These are phyloP conservation scores for Hipposideros armiger DNA, from an alignment of 2,113 vertebrate species.

Conservation along the genomic window DNA sequence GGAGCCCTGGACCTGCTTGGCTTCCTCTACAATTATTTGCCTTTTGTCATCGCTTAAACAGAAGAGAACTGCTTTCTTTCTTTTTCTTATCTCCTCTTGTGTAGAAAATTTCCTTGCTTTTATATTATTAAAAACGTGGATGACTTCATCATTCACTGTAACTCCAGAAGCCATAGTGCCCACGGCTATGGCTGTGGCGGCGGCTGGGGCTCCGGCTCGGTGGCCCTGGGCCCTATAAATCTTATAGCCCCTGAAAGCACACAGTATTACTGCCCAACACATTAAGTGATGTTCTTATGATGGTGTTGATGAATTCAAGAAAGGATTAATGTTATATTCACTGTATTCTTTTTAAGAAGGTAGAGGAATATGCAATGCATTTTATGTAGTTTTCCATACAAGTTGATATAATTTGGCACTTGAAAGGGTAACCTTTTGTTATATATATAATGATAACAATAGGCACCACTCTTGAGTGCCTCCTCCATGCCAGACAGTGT, in stretches of 20 bases:
- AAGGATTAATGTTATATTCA: not conserved
- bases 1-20: slow-evolving; percentile 99
- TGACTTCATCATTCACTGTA: slow-evolving; percentile 98
- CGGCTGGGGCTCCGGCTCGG: slow-evolving; percentile 61
- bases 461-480: not conserved
- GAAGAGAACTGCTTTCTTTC: slow-evolving; percentile 94
- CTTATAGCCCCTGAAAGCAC: not conserved
- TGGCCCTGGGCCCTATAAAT: not conserved
- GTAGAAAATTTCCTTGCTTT: slow-evolving; percentile 97
- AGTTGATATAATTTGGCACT: slow-evolving; percentile 12
- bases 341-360: slow-evolving; percentile 55
- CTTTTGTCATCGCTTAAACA: slow-evolving; percentile 91
- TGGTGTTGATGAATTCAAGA: not conserved
- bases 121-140: slow-evolving; percentile 99
- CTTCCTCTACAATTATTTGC: slow-evolving; percentile 98
- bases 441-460: slow-evolving; percentile 5
- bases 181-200: slow-evolving; percentile 72
- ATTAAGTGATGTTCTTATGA: not conserved
- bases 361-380: not conserved
- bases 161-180: slow-evolving; percentile 97
- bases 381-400: slow-evolving; percentile 2
- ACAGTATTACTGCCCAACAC: not conserved
- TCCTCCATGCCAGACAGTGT: not conserved
- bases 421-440: not conserved
- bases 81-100: slow-evolving; percentile 97